A percentile compares a stretch with the other conserved stretches of the same genome.
These are phyloP conservation scores for pig (Sus scrofa) DNA, from an alignment of 2,113 vertebrate species.

Conservation along the genomic window T2T-Sscrofa CM000820.6:107007501-107008000, in stretches of 20 bases:
- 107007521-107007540: background rate
- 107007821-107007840: background rate
- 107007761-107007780: conserved; percentile 27
- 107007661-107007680: background rate
- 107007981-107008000: too few species aligned
- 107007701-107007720: background rate
- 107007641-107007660: background rate
- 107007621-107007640: background rate
- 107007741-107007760: background rate
- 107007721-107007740: background rate
- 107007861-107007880: too few species aligned
- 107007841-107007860: too few species aligned
- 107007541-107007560: background rate
- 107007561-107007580: background rate
- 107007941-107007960: too few species aligned
- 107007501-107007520: background rate
- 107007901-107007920: too few species aligned
- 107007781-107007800: conserved; percentile 18
- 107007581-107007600: background rate
- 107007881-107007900: too few species aligned
- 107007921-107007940: too few species aligned
- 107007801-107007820: conserved; percentile 33
- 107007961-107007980: too few species aligned
- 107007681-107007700: background rate
- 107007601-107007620: background rate